Evolutionary conservation across 2,797 vertebrate genomes (phyloP).

Genomic region (Sarcoramphus papa): DNA sequence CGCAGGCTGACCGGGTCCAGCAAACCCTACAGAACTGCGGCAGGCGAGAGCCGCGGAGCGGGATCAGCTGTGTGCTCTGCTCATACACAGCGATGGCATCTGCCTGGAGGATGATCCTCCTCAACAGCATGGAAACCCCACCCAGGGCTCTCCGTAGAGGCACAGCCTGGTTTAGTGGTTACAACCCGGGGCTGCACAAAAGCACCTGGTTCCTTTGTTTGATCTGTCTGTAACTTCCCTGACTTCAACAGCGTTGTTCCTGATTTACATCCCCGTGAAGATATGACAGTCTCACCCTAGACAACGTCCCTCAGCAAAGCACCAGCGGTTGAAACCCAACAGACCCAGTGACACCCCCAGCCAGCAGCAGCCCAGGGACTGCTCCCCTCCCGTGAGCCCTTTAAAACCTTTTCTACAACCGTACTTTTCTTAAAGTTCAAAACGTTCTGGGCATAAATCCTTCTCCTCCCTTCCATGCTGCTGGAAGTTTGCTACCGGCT

Average conservation of each 20-base stretch:
- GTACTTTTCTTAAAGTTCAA: neutral
- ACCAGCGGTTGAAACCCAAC: neutral
- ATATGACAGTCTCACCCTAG: fast-evolving
- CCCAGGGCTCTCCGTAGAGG: fast-evolving
- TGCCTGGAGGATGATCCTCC: neutral
- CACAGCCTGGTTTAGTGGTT: neutral
- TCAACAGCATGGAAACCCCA: neutral
- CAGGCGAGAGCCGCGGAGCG: fast-evolving
- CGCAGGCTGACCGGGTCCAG: neutral
- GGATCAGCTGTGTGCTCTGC: neutral
- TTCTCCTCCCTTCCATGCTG: neutral
- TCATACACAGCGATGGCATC: neutral
- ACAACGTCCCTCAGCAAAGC: neutral
- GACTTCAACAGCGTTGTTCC: neutral
- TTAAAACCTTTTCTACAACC: neutral
- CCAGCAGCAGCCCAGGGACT: neutral
- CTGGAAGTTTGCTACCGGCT: neutral
- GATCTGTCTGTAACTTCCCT: neutral
- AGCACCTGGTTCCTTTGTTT: neutral
- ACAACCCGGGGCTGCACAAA: neutral
- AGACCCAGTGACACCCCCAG: neutral
- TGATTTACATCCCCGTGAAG: neutral
- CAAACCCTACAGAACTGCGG: fast-evolving
- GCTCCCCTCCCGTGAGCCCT: neutral
- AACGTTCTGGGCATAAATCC: neutral